Evolutionary conservation across 2,113 vertebrate genomes (phyloP).

Genomic region (Ceyx melanurus): DNA sequence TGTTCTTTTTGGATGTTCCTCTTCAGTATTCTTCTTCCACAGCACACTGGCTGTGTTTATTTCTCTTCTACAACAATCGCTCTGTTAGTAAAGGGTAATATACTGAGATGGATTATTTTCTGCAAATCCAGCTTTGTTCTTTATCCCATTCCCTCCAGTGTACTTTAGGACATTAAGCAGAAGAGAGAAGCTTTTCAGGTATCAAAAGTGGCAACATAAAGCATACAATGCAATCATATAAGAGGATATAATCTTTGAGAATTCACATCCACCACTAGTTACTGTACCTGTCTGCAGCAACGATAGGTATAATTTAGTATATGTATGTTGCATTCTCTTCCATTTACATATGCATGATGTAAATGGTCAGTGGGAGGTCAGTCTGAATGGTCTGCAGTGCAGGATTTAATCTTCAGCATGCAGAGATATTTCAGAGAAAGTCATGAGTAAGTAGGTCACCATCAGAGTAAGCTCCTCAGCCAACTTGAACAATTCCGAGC

Average conservation of each 20-base stretch:
- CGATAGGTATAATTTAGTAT: neutral
- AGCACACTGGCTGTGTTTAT: slow-evolving; percentile 35
- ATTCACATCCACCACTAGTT: neutral
- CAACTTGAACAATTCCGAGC: neutral
- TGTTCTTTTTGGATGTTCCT: slow-evolving; percentile 8
- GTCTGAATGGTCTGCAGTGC: neutral
- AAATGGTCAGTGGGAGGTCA: neutral
- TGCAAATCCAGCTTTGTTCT: slow-evolving; percentile 64
- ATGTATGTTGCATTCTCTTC: neutral
- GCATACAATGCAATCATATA: neutral
- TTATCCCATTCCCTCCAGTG: slow-evolving; percentile 17
- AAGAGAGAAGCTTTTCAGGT: slow-evolving; percentile 53
- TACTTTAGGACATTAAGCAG: slow-evolving; percentile 35
- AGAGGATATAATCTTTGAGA: slow-evolving; percentile 3
- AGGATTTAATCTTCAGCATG: neutral
- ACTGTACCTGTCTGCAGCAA: neutral
- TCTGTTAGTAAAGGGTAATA: slow-evolving; percentile 14
- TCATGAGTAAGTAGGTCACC: slow-evolving; percentile 37
- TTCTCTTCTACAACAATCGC: neutral
- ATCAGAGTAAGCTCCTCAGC: slow-evolving; percentile 20
- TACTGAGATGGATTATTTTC: slow-evolving; percentile 52
- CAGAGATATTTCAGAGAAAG: neutral
- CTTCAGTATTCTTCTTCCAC: slow-evolving; percentile 23
- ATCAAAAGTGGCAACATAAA: slow-evolving; percentile 20
- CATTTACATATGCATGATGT: neutral